These are phyloP conservation scores for Ruditapes philippinarum DNA, from an alignment of 1,140 invertebrate genomes.

Conservation along the genomic window DNA sequence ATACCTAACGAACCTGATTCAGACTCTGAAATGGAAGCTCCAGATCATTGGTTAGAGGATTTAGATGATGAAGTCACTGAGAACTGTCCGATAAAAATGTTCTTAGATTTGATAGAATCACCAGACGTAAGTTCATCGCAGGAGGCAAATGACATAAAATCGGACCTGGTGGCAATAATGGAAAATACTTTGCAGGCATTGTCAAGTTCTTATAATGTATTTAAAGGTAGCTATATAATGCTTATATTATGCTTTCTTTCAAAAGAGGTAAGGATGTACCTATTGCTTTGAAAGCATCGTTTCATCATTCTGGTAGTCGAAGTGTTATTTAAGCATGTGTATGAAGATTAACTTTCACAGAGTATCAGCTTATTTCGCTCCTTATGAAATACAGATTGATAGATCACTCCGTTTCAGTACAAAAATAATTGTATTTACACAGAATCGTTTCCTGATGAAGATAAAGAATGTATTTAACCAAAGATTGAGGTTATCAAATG, in stretches of 20 bases:
- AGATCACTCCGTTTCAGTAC: background rate
- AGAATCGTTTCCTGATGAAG: too few species aligned
- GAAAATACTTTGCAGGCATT: background rate
- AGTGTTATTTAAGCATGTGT: conserved; percentile 15
- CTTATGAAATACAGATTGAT: background rate
- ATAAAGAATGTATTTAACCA: background rate
- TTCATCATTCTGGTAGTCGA: background rate
- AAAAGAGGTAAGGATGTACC: background rate
- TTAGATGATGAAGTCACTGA: background rate
- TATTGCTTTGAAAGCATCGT: background rate
- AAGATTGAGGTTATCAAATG: background rate
- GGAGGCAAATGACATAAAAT: background rate
- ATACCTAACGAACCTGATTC: too few species aligned
- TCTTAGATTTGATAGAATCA: background rate
- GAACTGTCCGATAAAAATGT: background rate
- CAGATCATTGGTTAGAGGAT: background rate
- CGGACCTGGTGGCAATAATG: background rate
- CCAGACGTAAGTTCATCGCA: background rate
- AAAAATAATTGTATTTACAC: background rate
- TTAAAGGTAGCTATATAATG: conserved; percentile 1
- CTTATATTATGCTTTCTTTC: too few species aligned
- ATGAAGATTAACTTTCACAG: background rate
- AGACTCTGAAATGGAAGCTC: too few species aligned
- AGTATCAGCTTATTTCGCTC: conserved; percentile 6
- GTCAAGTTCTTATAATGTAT: background rate